Percentiles rank a stretch among this genome's conserved stretches.
Conservation (phyloP, 1,140 invertebrate species). For the Matsumurasca onukii region DNA sequence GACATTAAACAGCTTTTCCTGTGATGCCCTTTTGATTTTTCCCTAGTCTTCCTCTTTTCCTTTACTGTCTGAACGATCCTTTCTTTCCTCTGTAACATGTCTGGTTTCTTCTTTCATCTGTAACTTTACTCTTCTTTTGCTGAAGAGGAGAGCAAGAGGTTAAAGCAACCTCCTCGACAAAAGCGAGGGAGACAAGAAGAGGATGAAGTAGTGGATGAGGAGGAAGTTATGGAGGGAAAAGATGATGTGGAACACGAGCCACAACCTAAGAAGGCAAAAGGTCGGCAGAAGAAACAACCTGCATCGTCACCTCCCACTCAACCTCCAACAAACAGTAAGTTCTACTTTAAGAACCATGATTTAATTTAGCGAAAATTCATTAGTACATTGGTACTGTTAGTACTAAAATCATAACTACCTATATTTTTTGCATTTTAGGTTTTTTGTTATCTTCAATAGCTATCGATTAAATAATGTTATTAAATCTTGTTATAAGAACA, state of each 20-base stretch:
- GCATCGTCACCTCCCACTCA: too few species aligned
- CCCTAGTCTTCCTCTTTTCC: background rate
- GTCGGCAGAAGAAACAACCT: background rate
- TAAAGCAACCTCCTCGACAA: constrained; percentile 1
- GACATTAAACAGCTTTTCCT: background rate
- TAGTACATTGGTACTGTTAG: too few species aligned
- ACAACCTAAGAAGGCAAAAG: background rate
- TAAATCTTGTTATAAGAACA: too few species aligned
- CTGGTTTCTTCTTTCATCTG: background rate
- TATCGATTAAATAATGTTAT: too few species aligned
- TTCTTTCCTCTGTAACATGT: constrained; percentile 2
- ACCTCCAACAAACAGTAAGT: too few species aligned
- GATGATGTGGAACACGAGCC: background rate
- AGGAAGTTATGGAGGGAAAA: background rate
- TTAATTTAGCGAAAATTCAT: too few species aligned
- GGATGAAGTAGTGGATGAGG: background rate
- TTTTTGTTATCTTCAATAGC: too few species aligned
- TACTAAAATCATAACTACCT: too few species aligned
- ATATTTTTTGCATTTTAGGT: too few species aligned
- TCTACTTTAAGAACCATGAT: too few species aligned
- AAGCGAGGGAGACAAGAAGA: background rate
- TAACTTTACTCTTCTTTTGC: too few species aligned
- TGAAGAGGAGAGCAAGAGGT: constrained; percentile 8
- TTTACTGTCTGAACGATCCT: background rate
- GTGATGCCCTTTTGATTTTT: background rate